These are phyloP conservation scores for Listronotus oregonensis DNA, from an alignment of 1,140 invertebrate species.

Conservation along the genomic window DNA sequence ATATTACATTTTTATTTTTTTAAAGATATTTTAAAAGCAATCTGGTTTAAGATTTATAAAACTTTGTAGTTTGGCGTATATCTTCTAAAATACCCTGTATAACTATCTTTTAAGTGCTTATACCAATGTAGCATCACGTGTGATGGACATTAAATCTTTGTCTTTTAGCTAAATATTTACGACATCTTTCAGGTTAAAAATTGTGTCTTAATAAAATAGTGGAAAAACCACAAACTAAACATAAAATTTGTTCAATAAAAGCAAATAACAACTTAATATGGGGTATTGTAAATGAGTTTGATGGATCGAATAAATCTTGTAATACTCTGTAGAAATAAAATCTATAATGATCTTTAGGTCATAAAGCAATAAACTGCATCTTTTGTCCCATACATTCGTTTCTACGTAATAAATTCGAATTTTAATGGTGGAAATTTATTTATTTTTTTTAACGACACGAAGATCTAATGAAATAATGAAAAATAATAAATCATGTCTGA, in stretches of 20 bases:
- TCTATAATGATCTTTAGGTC: slow-evolving; percentile 17
- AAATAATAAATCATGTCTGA: too few species aligned
- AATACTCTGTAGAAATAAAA: slow-evolving; percentile 19
- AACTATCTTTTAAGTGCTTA: too few species aligned
- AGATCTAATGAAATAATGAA: too few species aligned
- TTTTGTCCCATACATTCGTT: slow-evolving; percentile 1
- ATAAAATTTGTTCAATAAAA: slow-evolving; percentile 18
- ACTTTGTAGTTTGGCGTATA: too few species aligned
- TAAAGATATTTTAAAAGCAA: too few species aligned
- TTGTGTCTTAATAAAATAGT: not conserved
- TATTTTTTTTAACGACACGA: not conserved
- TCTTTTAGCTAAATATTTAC: not conserved
- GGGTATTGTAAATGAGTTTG: slow-evolving; percentile 26
- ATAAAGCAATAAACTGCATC: slow-evolving; percentile 18
- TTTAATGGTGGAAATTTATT: slow-evolving; percentile 13
- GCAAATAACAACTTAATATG: slow-evolving; percentile 26
- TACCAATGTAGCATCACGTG: not conserved
- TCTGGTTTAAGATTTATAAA: too few species aligned
- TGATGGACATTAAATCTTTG: not conserved
- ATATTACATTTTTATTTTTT: too few species aligned
- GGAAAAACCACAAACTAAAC: slow-evolving; percentile 8
- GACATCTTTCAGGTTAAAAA: too few species aligned
- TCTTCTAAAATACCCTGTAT: too few species aligned
- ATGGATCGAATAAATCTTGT: slow-evolving; percentile 21
- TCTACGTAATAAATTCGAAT: slow-evolving; percentile 15